Evolutionary conservation across 2,797 vertebrate species (phyloP), one percentile per base, ranked within the genome.

Genomic region (Thunnus albacares): DNA sequence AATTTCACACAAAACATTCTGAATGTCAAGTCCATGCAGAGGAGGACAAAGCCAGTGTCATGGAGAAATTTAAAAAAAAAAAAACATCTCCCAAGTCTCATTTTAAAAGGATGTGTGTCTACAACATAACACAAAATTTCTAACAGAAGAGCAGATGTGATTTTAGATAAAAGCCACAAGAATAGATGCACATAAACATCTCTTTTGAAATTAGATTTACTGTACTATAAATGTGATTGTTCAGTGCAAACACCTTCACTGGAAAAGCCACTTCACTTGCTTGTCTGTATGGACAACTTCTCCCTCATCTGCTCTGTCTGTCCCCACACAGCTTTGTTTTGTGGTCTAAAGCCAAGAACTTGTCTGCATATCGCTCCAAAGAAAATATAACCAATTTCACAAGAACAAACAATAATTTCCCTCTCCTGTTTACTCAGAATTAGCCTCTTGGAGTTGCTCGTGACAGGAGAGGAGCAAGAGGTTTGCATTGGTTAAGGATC

Each of bases 1-100:
- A 55, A 79, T 85, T 82, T 88, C 82, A 91, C 85, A 73, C 66
- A 68, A 83, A 61, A 75, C 90, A 94, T 92, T 93, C 90, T 87
- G 75, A 82, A 62, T 5, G 79, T 91, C 92, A 90, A 77, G 75
- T 35, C 82, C 20, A 53, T 8, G 13, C 60, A 66, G 59, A 74
- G 6, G 74, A 62, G 62, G 72, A 91, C 83, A 91, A 92, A 87
- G 61, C 68, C 69, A 47, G 79, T 53, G 80, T 81, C 85, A 81
- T 6, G 0, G 63, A 59, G 51, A 78, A 58, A 71, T 60, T 0
- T 64, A 79, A 72, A 17, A 75, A 70, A 71, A 26, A 71, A 81
- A 15, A 24, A 58, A 26, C 60, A 69, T 73, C 60, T 62, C 52
- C 28, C 14, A 5, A 68, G 59, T 70, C 22, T n/a, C n/a, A 26